Conservation (phyloP, 2,113 vertebrate species). For the Cyprinodon brontotheroides region DNA sequence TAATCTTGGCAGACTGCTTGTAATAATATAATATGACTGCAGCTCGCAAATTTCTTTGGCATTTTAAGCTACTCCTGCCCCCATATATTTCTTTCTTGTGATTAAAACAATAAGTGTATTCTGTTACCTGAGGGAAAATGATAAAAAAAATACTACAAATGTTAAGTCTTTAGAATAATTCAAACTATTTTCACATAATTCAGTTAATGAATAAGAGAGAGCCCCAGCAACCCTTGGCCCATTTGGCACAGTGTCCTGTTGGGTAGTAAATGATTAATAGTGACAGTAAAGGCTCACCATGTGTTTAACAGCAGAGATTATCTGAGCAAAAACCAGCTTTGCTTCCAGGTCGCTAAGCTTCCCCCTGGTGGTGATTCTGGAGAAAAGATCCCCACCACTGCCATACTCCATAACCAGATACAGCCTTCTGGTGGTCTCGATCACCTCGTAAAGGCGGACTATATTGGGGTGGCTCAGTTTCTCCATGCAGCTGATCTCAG, state of each 20-base stretch:
- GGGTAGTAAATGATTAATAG: not conserved
- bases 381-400: constrained; percentile 81
- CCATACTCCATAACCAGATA: constrained; percentile 83
- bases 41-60: not conserved
- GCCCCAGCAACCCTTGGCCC: not conserved
- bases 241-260: not conserved
- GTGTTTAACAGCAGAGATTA: constrained; percentile 80
- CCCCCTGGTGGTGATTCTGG: constrained; percentile 75
- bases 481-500: constrained; percentile 83
- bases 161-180: not conserved
- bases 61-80: not conserved
- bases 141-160: not conserved
- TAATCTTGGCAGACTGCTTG: not conserved
- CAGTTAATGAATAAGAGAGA: not conserved
- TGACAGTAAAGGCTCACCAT: constrained; percentile 73
- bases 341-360: constrained; percentile 75
- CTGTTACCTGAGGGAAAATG: too few relatives aligned
- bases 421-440: constrained; percentile 75
- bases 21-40: not conserved
- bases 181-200: not conserved
- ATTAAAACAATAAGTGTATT: not conserved
- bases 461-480: constrained; percentile 81
- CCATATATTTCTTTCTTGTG: not conserved
- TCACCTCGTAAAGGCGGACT: constrained; percentile 82
- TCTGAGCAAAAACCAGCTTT: constrained; percentile 79